Evolutionary conservation across 2,113 vertebrate genomes (phyloP).

Genomic region (Mastomys coucha): DNA sequence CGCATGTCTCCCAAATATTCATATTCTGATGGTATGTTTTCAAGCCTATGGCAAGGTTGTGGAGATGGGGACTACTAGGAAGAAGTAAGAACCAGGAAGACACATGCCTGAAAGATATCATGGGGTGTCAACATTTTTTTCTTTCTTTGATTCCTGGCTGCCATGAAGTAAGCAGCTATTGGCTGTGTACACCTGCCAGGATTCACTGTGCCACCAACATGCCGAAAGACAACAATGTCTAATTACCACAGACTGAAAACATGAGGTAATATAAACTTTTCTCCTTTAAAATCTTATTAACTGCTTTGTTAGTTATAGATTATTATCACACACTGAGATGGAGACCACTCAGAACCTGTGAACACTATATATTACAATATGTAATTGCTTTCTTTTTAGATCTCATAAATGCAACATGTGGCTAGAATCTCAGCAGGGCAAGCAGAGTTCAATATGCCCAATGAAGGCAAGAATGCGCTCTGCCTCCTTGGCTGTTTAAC

Average conservation of each 20-base stretch:
- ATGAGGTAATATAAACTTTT: neutral
- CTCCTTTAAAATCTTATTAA: neutral
- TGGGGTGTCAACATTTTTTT: neutral
- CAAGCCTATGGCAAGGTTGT: neutral
- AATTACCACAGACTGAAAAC: neutral
- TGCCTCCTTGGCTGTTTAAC: neutral
- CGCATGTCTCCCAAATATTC: neutral
- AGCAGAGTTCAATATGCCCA: neutral
- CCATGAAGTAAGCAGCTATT: neutral
- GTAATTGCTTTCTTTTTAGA: neutral
- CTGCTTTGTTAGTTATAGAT: neutral
- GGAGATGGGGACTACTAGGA: neutral
- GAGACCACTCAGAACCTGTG: neutral
- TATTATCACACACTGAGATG: neutral
- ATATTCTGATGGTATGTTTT: rapidly evolving
- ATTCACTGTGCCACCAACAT: neutral
- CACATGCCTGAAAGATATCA: neutral
- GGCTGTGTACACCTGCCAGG: neutral
- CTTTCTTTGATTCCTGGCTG: neutral
- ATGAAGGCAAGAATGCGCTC: neutral
- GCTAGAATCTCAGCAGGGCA: neutral
- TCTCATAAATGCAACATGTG: neutral
- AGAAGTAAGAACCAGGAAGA: neutral
- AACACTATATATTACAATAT: neutral
- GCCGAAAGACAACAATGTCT: neutral